A percentile compares a stretch with the other conserved stretches of the same genome.
phyloP scores from a whole-genome alignment of 2,797 vertebrate genomes.

The Brachyalestes nurse region DNA sequence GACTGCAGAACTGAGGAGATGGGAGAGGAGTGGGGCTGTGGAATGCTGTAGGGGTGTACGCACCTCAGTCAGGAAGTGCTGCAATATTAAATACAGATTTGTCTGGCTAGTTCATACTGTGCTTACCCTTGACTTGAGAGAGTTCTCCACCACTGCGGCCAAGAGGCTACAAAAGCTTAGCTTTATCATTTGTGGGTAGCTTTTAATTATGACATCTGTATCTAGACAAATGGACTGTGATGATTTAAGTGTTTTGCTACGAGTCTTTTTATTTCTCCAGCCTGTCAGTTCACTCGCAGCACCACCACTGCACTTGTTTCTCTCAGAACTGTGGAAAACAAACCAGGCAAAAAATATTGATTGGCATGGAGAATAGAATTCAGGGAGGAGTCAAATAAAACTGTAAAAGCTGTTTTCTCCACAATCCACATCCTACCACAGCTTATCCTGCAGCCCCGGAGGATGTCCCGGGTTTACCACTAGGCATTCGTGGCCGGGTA shows the following conservation, averaged over 20 bases:
- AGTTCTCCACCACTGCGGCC: neutral
- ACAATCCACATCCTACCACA: constrained; percentile 69
- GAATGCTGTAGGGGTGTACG: constrained; percentile 41
- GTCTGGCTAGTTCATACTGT: constrained; percentile 9
- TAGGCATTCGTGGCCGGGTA: constrained; percentile 62
- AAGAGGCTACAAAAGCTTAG: constrained; percentile 15
- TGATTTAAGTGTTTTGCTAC: constrained; percentile 7
- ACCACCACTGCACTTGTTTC: constrained; percentile 40
- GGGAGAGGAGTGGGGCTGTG: constrained; percentile 30
- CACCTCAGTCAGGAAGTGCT: constrained; percentile 30
- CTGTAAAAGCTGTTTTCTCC: constrained; percentile 67
- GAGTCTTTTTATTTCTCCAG: neutral
- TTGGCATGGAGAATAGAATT: constrained; percentile 54
- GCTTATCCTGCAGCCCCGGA: constrained; percentile 57
- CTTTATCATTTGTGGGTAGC: neutral
- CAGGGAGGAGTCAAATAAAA: constrained; percentile 53
- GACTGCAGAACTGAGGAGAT: constrained; percentile 20
- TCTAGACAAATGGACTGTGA: neutral
- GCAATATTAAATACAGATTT: constrained; percentile 35
- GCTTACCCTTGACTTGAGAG: constrained; percentile 10
- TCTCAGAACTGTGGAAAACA: constrained; percentile 30
- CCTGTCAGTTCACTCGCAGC: neutral
- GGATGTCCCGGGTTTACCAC: constrained; percentile 55
- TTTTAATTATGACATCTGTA: neutral
- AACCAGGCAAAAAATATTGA: constrained; percentile 64